Evolutionary conservation across 2,888 invertebrate species (phyloP).

Genomic region (Pristionchus japonicus): DNA sequence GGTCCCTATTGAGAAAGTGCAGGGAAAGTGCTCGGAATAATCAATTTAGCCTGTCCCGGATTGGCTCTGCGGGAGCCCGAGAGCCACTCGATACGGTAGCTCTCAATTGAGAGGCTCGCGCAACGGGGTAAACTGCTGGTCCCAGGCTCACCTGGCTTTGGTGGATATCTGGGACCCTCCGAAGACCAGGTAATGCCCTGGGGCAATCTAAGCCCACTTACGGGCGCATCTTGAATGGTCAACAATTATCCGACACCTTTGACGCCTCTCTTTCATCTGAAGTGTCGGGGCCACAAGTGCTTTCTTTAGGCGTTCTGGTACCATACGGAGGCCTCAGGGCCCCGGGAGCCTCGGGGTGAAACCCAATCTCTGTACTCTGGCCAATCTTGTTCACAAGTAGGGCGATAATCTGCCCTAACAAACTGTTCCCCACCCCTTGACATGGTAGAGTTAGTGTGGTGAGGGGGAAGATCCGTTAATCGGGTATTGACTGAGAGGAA

Average conservation of each 20-base stretch:
- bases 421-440: slow-evolving; percentile 1
- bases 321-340: too few species aligned
- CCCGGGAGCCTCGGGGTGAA: background rate
- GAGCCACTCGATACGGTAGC: slow-evolving; percentile 34
- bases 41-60: background rate
- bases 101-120: background rate
- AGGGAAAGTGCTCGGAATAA: background rate
- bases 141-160: background rate
- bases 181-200: background rate
- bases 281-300: slow-evolving; percentile 21
- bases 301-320: background rate
- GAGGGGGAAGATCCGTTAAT: background rate
- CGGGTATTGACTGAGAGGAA: background rate
- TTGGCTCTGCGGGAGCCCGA: slow-evolving; percentile 5
- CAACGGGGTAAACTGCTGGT: slow-evolving; percentile 3
- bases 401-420: slow-evolving; percentile 16
- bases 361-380: background rate
- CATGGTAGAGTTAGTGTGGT: background rate
- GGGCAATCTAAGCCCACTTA: slow-evolving; percentile 35
- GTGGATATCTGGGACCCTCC: too few species aligned
- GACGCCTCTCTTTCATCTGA: background rate
- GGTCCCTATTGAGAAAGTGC: background rate
- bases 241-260: slow-evolving; percentile 39
- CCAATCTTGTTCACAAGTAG: background rate
- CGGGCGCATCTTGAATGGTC: background rate